These are phyloP conservation scores for Mormyrops attenuatus DNA, from an alignment of 2,797 vertebrate species.

Conservation along the genomic window DNA sequence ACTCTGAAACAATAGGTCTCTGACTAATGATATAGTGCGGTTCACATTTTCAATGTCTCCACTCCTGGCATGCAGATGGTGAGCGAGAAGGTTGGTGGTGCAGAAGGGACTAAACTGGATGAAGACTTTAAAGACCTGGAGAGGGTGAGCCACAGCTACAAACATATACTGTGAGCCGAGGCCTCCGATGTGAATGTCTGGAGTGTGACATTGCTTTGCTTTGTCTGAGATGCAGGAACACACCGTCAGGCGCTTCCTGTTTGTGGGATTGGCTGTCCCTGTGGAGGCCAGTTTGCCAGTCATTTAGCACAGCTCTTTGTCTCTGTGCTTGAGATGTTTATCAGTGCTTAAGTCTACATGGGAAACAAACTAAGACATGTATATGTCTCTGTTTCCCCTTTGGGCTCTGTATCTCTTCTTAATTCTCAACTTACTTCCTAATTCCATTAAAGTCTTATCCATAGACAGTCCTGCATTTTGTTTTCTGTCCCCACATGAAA, in stretches of 20 bases:
- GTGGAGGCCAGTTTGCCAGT: not conserved
- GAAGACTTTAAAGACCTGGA: slow-evolving; percentile 98
- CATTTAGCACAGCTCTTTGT: not conserved
- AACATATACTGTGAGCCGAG: not conserved
- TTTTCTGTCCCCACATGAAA: not conserved
- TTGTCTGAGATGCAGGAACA: not conserved
- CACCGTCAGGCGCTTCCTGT: not conserved
- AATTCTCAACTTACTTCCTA: not conserved
- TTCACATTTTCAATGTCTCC: not conserved
- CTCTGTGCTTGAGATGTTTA: not conserved
- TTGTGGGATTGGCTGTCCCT: not conserved
- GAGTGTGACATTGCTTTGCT: not conserved
- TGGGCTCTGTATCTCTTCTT: too few species aligned
- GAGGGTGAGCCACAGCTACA: slow-evolving; percentile 66
- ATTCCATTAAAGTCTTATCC: not conserved
- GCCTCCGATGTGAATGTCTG: too few species aligned
- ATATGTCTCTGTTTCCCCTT: not conserved
- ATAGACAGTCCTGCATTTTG: not conserved
- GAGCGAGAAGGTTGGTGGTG: slow-evolving; percentile 95
- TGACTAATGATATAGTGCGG: not conserved
- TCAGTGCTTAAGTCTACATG: not conserved
- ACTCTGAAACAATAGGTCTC: not conserved
- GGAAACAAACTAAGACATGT: not conserved
- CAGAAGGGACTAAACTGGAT: slow-evolving; percentile 95
- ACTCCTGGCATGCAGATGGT: slow-evolving; percentile 71